These are phyloP conservation scores for Diploptera punctata DNA, from an alignment of 2,888 invertebrate species.

Conservation along the genomic window DNA sequence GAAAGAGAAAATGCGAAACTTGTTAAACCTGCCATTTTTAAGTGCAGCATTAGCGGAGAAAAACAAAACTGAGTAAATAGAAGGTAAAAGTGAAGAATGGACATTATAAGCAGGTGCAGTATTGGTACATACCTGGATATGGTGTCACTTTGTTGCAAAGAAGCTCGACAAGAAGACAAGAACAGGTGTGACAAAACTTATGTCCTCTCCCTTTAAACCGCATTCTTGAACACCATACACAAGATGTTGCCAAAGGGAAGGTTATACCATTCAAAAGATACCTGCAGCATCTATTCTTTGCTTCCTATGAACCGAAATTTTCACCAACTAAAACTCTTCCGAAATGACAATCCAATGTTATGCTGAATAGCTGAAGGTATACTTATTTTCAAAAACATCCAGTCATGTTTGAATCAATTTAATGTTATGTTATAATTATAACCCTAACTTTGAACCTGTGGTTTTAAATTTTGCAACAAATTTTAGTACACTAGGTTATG, in stretches of 20 bases:
- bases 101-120: not conserved
- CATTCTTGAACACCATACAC: not conserved
- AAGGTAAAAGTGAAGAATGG: not conserved
- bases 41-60: not conserved
- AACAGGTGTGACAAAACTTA: conserved; percentile 11
- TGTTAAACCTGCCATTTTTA: not conserved
- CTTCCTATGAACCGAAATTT: not conserved
- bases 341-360: not conserved
- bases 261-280: not conserved
- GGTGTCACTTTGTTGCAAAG: conserved; percentile 6
- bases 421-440: no score
- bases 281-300: not conserved
- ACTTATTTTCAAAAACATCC: not conserved
- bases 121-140: not conserved
- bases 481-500: no score
- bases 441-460: no score
- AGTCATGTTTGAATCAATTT: no score
- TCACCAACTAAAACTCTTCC: not conserved
- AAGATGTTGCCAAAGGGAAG: not conserved
- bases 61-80: not conserved
- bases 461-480: no score
- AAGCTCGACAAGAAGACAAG: not conserved
- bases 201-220: not conserved
- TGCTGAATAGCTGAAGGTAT: not conserved
- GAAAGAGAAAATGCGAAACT: no score